phyloP scores from a whole-genome alignment of 1,140 invertebrate species.

The Camponotus floridanus region DNA sequence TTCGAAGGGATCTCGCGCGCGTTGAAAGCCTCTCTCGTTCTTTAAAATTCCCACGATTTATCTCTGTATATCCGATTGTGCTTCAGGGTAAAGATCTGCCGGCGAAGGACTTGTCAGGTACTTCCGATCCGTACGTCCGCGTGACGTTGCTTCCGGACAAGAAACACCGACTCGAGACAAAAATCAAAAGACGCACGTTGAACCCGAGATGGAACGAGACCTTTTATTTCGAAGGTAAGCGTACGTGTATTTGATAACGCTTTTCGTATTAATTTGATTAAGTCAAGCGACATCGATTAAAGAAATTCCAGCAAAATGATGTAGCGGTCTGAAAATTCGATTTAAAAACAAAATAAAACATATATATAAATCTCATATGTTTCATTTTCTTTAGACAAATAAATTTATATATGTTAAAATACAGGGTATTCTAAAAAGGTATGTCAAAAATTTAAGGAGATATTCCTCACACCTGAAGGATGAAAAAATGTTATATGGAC shows the following conservation, averaged over 20 bases:
- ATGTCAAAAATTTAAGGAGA: too few species aligned
- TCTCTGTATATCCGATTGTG: background rate
- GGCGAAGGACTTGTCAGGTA: constrained; percentile 97
- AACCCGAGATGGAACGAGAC: constrained; percentile 99
- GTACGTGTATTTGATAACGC: background rate
- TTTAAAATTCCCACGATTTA: constrained; percentile 9
- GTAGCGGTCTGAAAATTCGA: constrained; percentile 13
- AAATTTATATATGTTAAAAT: background rate
- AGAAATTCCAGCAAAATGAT: background rate
- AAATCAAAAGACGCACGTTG: constrained; percentile 97
- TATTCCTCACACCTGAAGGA: too few species aligned
- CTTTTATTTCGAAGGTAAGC: constrained; percentile 97
- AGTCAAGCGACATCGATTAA: constrained; percentile 4
- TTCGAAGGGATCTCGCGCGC: background rate
- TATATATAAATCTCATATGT: constrained; percentile 1
- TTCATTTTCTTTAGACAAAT: background rate
- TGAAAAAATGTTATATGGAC: too few species aligned
- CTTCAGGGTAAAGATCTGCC: constrained; percentile 96
- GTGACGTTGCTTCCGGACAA: constrained; percentile 98
- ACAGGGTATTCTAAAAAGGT: too few species aligned
- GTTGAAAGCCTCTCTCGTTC: background rate
- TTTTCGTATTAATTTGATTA: background rate
- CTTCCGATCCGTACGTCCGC: constrained; percentile 96
- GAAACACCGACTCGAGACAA: constrained; percentile 98
- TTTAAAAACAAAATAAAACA: background rate